phyloP scores from a whole-genome alignment of 2,888 invertebrate species.

The Sesamia inferens region DNA sequence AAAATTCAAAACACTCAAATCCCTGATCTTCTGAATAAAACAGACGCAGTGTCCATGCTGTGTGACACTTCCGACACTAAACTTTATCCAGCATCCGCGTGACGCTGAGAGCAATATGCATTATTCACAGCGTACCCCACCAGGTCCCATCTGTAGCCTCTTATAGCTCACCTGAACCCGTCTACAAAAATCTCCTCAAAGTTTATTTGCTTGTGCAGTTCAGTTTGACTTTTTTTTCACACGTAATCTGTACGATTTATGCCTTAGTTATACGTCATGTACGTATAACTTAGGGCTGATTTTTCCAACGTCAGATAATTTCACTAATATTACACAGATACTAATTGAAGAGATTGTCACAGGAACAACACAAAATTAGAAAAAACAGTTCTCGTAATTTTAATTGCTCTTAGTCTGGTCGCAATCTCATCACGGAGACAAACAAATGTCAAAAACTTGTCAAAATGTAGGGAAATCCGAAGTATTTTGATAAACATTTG shows the following conservation, averaged over 20 bases:
- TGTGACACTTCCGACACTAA: conserved; percentile 5
- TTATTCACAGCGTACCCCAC: conserved; percentile 64
- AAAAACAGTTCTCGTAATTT: too few relatives aligned
- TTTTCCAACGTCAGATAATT: neutral
- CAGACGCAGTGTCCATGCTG: neutral
- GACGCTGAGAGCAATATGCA: conserved; percentile 61
- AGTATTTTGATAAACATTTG: too few relatives aligned
- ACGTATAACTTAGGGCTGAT: neutral
- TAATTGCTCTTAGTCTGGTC: too few relatives aligned
- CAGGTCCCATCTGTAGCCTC: conserved; percentile 40
- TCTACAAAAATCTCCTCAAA: conserved; percentile 47
- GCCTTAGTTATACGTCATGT: neutral
- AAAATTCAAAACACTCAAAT: too few relatives aligned
- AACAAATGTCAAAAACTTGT: too few relatives aligned
- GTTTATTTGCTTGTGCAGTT: conserved; percentile 39
- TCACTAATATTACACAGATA: too few relatives aligned
- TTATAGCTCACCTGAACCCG: conserved; percentile 21
- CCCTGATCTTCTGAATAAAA: conserved; percentile 12
- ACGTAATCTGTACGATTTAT: neutral
- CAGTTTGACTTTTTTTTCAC: conserved; percentile 1
- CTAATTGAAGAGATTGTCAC: too few relatives aligned
- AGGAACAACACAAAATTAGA: too few relatives aligned
- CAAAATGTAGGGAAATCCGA: too few relatives aligned
- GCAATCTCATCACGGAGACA: too few relatives aligned
- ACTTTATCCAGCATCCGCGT: conserved; percentile 53